Evolutionary conservation across 2,113 vertebrate genomes (phyloP).

Genomic region (Hemibagrus wyckioides): DNA sequence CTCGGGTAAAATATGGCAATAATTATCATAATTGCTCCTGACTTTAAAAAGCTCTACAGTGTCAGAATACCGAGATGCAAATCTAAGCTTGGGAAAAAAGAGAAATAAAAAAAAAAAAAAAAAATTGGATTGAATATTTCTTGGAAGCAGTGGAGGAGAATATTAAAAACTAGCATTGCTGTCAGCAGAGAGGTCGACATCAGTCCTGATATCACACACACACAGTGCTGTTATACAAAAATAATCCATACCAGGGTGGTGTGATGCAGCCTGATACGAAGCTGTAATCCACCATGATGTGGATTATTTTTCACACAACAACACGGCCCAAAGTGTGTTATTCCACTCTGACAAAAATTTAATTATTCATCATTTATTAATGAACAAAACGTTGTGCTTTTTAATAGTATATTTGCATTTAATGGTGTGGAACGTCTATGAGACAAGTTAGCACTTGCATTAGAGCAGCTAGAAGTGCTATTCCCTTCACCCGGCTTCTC

Average conservation of each 20-base stretch:
- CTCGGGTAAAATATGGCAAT: constrained; percentile 20
- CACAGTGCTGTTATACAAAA: background rate
- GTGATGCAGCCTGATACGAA: background rate
- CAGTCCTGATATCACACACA: constrained; percentile 13
- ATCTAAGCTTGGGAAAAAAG: constrained; percentile 16
- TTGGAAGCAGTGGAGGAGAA: constrained; percentile 13
- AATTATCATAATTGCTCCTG: constrained; percentile 9
- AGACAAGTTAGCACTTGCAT: background rate
- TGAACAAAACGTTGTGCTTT: background rate
- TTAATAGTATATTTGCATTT: background rate
- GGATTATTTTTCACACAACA: background rate
- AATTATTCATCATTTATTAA: background rate
- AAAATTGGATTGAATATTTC: constrained; percentile 7
- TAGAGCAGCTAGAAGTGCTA: background rate
- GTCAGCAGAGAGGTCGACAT: constrained; percentile 19
- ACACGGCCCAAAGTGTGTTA: background rate
- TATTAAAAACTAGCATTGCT: constrained; percentile 31
- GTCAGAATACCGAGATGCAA: constrained; percentile 14
- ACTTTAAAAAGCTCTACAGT: background rate
- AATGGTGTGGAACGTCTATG: background rate
- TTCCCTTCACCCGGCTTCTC: background rate
- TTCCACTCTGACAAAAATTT: background rate
- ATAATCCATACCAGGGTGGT: background rate
- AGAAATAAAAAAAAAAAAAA: constrained; percentile 21
- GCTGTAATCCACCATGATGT: background rate